These are phyloP conservation scores for Cetonia aurata DNA, from an alignment of 2,888 invertebrate species.

Conservation along the genomic window DNA sequence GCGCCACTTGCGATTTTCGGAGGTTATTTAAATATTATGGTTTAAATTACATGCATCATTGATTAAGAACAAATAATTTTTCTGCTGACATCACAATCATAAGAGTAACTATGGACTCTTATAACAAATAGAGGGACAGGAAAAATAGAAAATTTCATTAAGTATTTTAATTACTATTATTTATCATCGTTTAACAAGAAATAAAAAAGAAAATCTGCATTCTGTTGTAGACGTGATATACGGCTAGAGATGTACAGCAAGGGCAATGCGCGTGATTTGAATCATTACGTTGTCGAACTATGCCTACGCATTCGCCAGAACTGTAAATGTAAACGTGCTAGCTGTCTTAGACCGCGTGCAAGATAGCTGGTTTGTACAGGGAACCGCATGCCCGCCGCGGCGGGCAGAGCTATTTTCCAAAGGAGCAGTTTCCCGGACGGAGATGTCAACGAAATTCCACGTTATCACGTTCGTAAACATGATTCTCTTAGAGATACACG, in stretches of 20 bases:
- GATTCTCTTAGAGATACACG: neutral
- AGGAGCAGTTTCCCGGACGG: slow-evolving; percentile 9
- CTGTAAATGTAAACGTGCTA: slow-evolving; percentile 14
- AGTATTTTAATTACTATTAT: too few species aligned
- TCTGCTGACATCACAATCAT: too few species aligned
- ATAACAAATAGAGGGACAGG: too few species aligned
- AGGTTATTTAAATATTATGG: too few species aligned
- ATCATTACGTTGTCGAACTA: neutral
- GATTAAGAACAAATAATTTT: too few species aligned
- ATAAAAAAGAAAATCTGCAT: too few species aligned
- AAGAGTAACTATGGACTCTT: too few species aligned
- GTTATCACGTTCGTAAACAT: slow-evolving; percentile 29
- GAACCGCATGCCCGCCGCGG: neutral
- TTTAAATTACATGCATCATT: too few species aligned
- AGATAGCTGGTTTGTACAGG: neutral
- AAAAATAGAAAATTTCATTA: too few species aligned
- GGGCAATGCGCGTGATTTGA: slow-evolving; percentile 4
- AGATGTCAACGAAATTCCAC: slow-evolving; percentile 14
- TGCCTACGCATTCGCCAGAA: neutral
- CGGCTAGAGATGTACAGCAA: neutral
- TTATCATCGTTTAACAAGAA: too few species aligned
- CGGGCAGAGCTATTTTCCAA: neutral
- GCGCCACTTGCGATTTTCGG: too few species aligned
- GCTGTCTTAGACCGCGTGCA: slow-evolving; percentile 19
- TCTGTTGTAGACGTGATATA: neutral